phyloP scores from a whole-genome alignment of 1,140 invertebrate genomes.

The Drosophila pruinosa region DNA sequence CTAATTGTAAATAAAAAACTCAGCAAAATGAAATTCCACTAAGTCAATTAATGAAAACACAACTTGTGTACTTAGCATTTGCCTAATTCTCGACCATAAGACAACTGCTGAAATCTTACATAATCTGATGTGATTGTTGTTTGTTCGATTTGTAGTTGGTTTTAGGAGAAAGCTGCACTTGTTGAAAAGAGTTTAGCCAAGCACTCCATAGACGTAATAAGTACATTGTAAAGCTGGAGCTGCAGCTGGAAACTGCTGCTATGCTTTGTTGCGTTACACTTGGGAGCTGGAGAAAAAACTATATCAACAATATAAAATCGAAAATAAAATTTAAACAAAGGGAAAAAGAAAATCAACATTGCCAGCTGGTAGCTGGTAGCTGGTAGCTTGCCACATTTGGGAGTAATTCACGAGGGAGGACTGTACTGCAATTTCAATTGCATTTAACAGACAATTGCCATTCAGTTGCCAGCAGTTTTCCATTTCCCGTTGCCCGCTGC shows the following conservation, averaged over 20 bases:
- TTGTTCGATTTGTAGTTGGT: not conserved
- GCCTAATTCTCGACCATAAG: no score
- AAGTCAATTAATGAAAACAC: no score
- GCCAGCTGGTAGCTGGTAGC: no score
- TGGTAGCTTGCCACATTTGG: not conserved
- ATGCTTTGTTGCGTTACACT: not conserved
- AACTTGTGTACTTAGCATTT: no score
- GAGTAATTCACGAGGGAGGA: not conserved
- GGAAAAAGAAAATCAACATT: not conserved
- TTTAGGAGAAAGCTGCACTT: not conserved
- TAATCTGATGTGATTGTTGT: not conserved
- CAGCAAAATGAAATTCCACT: no score
- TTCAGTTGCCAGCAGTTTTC: not conserved
- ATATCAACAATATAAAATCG: not conserved
- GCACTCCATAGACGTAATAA: not conserved
- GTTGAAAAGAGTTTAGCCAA: not conserved
- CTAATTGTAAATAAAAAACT: no score
- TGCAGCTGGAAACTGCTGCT: not conserved
- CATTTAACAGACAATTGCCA: slow-evolving; percentile 3
- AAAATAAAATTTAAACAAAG: not conserved
- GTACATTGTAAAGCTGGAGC: not conserved
- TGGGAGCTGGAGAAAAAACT: not conserved
- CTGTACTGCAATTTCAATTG: slow-evolving; percentile 2
- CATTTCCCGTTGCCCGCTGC: not conserved
- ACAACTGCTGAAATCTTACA: not conserved